Percentiles rank a stretch among this genome's conserved stretches.
Conservation (phyloP, 2,797 vertebrate genomes). For the Mus caroli region DNA sequence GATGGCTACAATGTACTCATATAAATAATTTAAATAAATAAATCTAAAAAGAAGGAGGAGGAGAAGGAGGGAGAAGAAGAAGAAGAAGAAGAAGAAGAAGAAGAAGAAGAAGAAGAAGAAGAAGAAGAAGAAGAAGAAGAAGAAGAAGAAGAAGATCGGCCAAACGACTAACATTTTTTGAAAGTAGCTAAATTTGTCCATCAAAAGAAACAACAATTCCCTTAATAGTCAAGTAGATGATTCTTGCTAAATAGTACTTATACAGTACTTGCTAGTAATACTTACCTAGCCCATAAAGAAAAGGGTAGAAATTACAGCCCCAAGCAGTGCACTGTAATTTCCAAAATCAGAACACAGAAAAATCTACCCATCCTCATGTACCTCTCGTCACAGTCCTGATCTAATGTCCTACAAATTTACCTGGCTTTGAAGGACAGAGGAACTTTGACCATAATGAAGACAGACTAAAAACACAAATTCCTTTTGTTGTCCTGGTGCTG, state of each 20-base stretch:
- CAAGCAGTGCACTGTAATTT: slow-evolving; percentile 18
- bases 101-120: too few relatives aligned
- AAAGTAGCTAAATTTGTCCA: slow-evolving; percentile 41
- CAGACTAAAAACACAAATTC: slow-evolving; percentile 36
- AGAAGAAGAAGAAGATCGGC: not conserved
- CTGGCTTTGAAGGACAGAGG: slow-evolving; percentile 51
- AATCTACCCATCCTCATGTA: slow-evolving; percentile 65
- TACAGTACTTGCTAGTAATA: not conserved
- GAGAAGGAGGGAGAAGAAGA: not conserved
- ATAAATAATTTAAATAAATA: not conserved
- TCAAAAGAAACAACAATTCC: slow-evolving; percentile 38
- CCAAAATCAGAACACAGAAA: slow-evolving; percentile 72
- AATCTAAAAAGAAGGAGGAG: too few relatives aligned
- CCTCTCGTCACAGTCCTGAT: slow-evolving; percentile 41
- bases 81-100: too few relatives aligned
- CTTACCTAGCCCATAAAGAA: slow-evolving; percentile 60
- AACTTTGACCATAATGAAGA: slow-evolving; percentile 45
- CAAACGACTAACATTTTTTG: slow-evolving; percentile 20
- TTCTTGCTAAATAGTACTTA: slow-evolving; percentile 1
- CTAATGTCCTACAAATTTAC: not conserved
- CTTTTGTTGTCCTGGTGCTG: not conserved
- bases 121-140: not conserved
- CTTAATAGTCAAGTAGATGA: slow-evolving; percentile 1
- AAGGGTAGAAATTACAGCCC: not conserved
- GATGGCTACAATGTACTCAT: not conserved